Base-by-base conservation (phyloP, 2,113 vertebrate genomes). In the Terrapene triunguis region DNA sequence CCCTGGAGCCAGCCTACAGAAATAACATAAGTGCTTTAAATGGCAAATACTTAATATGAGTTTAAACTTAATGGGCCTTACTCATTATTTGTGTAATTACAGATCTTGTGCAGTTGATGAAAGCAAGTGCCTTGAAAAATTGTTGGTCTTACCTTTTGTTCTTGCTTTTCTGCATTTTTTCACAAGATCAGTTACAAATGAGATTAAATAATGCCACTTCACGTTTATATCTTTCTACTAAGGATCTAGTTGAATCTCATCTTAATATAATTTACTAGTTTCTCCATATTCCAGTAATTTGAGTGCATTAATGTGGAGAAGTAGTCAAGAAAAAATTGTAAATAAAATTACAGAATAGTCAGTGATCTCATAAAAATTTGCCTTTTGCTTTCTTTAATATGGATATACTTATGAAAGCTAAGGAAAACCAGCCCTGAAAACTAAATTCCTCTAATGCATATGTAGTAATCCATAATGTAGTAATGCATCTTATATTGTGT, bases 81-180 rank as follows among this genome's bases (percentile, higher is more conserved):
- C 85, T 93, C 74, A 94, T 93, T 95, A 95, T 51, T 88, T 79
- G 89, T 82, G 96, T 86, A 95, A 96, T 96, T 95, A 96, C 91
- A 96, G 87, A 84, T 94, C 93, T 79, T 79, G 81, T 65, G 95
- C 82, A 89, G 74, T 53, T 92, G 90, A 95, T 90, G 88, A 96
- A 97, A 96, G 89, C 74, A 92, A 69, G 81, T 91, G 90, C 79
- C 94, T 90, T 90, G 91, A 90, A 96, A 96, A 97, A 69, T 94
- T 92, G 92, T 92, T 92, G 94, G 83, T 38, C 24, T 76, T 91
- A 91, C 84, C 92, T 97, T 96, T 96, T 97, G 92, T 94, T 96
- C 91, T 87, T 93, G 65, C 79, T 94, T 92, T 87, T 27, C 74
- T 79, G 48, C 11, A 1, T 53, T 89, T 95, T 17, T 90, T 65